These are phyloP conservation scores for Acinonyx jubatus DNA, from an alignment of 2,113 vertebrate genomes.

Conservation along the genomic window DNA sequence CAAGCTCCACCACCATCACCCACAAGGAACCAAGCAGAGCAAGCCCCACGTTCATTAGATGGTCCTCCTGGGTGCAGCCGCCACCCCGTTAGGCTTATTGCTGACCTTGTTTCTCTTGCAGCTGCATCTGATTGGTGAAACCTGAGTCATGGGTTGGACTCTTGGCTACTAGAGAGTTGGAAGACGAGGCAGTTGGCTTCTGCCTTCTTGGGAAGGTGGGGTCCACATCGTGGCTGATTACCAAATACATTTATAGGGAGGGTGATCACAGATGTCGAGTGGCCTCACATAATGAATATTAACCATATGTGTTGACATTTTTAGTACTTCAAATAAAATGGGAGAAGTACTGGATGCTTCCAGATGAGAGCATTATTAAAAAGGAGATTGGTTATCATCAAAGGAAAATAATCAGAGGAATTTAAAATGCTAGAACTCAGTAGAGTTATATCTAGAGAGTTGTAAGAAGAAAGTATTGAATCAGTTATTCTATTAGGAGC, in stretches of 20 bases:
- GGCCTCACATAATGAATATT: neutral
- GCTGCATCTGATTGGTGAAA: neutral
- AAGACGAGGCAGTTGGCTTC: neutral
- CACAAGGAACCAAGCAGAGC: neutral
- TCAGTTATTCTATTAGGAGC: constrained; percentile 32
- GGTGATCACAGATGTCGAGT: neutral
- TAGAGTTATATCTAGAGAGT: neutral
- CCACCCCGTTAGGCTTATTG: neutral
- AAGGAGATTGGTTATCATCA: constrained; percentile 45
- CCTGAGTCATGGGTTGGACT: neutral
- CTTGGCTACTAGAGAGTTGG: neutral
- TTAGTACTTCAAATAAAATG: constrained; percentile 64
- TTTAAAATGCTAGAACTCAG: constrained; percentile 51
- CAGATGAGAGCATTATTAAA: constrained; percentile 29
- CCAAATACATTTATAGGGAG: neutral
- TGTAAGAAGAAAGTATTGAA: constrained; percentile 37
- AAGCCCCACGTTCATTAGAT: too few relatives aligned
- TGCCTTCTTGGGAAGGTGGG: neutral
- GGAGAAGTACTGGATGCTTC: constrained; percentile 10
- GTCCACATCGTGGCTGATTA: neutral
- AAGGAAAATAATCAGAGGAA: constrained; percentile 65
- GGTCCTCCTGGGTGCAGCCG: neutral
- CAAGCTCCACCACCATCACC: too few relatives aligned
- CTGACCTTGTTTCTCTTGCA: neutral
- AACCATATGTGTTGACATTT: constrained; percentile 14